Evolutionary conservation across 2,888 invertebrate species (phyloP), one percentile per base, ranked within the genome.

Genomic region (Enchytraeus crypticus): DNA sequence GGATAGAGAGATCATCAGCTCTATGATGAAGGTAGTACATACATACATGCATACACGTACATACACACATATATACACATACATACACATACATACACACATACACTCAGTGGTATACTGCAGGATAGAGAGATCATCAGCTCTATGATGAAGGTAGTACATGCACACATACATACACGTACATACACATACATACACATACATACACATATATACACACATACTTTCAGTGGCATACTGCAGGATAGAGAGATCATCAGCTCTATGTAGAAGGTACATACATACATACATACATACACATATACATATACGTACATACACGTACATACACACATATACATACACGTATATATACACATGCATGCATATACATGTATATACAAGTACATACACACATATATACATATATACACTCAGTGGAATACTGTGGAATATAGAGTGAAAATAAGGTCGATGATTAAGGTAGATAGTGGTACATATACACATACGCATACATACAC

Each of bases 121-220:
- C 62, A 68, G 18, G 75, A 77, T 49, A 63, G 78, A n/a, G 75
- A 77, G 59, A 68, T 70, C 21, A 74, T 77, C 56, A 73, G 73
- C 51, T 59, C 64, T 29, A 49, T 51, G 57, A 61, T 61, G 61
- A 56, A 61, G 57, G 61, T 57, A 23, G 3, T n/a, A n/a, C n/a
- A n/a, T n/a, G n/a, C n/a, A 21, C 8, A 27, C n/a, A 18, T 49
- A 49, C 21, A 21, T 18, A 49, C 49, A 49, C 21, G 30, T 14
- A 38, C 1, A 43, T 14, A 18, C 55, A 55, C 26, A 43, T 18
- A 55, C n/a, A n/a, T 43, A 26, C 27, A 11, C 49, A 49, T 49
- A 49, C 49, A 49, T 18, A 49, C 49, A 49, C 23, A 49, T 23
- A 49, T 49, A 49, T 23, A 49, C 23, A 49, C 49, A 49, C 8